These are phyloP conservation scores for Aricia artaxerxes DNA, from an alignment of 2,888 invertebrate species.

Conservation along the genomic window DNA sequence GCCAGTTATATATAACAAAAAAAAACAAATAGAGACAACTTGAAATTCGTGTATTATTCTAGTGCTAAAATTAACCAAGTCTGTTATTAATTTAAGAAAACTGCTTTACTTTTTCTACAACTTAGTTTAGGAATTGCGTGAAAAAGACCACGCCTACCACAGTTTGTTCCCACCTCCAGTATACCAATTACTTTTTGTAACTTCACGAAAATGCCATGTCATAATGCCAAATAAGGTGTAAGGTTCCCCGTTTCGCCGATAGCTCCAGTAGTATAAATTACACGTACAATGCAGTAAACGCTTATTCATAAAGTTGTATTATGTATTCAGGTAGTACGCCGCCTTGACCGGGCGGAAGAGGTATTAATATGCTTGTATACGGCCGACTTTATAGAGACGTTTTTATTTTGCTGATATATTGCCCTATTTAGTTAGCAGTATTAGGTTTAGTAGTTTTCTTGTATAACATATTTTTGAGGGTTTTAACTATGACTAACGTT, in stretches of 20 bases:
- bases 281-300: neutral
- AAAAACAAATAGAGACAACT: too few relatives aligned
- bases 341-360: slow-evolving; percentile 60
- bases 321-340: slow-evolving; percentile 35
- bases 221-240: neutral
- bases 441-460: neutral
- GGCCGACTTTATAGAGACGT: neutral
- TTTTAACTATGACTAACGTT: too few relatives aligned
- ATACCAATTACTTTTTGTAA: too few relatives aligned
- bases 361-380: slow-evolving; percentile 41
- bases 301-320: slow-evolving; percentile 17
- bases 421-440: neutral
- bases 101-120: too few relatives aligned
- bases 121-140: too few relatives aligned
- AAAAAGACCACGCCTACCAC: too few relatives aligned
- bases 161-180: too few relatives aligned
- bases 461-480: too few relatives aligned
- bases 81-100: too few relatives aligned
- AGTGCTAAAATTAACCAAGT: too few relatives aligned
- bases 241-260: neutral
- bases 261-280: neutral
- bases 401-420: neutral
- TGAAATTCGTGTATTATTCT: too few relatives aligned
- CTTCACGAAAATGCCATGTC: neutral
- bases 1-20: too few relatives aligned